Evolutionary conservation across 2,888 invertebrate species (phyloP).

Genomic region (Zygaena filipendulae): DNA sequence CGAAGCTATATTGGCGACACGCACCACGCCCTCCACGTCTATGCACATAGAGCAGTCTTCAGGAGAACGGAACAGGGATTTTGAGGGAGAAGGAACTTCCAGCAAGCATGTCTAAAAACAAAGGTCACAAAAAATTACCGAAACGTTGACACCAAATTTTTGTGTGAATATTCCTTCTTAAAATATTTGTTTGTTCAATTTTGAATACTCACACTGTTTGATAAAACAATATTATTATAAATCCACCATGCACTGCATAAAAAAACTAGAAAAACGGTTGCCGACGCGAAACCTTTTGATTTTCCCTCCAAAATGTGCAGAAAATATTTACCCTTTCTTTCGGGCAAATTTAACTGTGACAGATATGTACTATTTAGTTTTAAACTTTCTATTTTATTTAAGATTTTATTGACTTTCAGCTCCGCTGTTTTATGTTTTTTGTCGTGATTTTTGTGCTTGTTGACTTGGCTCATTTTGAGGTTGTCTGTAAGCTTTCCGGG

Average conservation of each 20-base stretch:
- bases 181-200: no score
- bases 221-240: constrained; percentile 16
- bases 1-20: constrained; percentile 74
- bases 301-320: no score
- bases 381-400: constrained; percentile 37
- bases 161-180: no score
- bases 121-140: constrained; percentile 3
- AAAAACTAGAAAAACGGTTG: constrained; percentile 15
- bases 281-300: not conserved
- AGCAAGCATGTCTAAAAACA: constrained; percentile 36
- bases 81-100: constrained; percentile 34
- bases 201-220: not conserved
- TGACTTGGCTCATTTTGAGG: constrained; percentile 31
- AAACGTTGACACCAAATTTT: not conserved
- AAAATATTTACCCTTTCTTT: constrained; percentile 10
- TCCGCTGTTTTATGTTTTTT: constrained; percentile 47
- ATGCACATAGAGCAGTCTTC: constrained; percentile 84
- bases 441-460: constrained; percentile 31
- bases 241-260: constrained; percentile 22
- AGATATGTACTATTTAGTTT: constrained; percentile 33
- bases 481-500: constrained; percentile 12
- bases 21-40: constrained; percentile 71
- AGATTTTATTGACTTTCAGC: constrained; percentile 39
- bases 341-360: constrained; percentile 26
- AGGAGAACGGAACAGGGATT: constrained; percentile 76